phyloP scores from a whole-genome alignment of 2,797 vertebrate species.

The Discoglossus pictus region DNA sequence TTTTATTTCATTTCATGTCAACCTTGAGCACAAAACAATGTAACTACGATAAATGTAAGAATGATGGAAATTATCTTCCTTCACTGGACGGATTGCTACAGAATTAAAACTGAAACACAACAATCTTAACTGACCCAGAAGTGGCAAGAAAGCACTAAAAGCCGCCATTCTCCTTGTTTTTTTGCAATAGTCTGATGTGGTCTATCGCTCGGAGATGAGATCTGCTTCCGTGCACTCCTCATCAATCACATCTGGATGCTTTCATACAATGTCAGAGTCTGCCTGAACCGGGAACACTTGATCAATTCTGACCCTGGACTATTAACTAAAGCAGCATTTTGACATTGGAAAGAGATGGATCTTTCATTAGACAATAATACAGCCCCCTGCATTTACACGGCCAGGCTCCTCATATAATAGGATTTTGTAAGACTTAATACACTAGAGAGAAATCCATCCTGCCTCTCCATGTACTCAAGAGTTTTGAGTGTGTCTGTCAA shows the following conservation, averaged over 20 bases:
- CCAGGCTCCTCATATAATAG: background rate
- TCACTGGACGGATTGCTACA: too few relatives aligned
- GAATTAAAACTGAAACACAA: too few relatives aligned
- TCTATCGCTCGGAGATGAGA: background rate
- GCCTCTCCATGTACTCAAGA: too few relatives aligned
- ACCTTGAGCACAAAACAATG: too few relatives aligned
- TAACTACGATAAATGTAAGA: too few relatives aligned
- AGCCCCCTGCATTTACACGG: conserved; percentile 8
- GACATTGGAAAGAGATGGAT: conserved; percentile 24
- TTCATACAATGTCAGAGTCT: conserved; percentile 5
- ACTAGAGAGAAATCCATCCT: background rate
- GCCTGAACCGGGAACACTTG: conserved; percentile 10
- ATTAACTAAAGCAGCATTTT: conserved; percentile 13
- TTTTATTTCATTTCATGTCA: too few relatives aligned
- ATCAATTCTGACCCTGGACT: conserved; percentile 23
- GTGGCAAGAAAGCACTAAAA: too few relatives aligned
- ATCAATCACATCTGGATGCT: conserved; percentile 1
- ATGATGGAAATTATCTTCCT: too few relatives aligned
- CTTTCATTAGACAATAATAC: conserved; percentile 11
- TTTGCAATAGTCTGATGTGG: too few relatives aligned
- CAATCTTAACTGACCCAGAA: too few relatives aligned
- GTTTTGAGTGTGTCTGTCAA: too few relatives aligned
- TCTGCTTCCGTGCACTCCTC: background rate
- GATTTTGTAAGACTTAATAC: conserved; percentile 1
- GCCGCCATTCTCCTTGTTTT: too few relatives aligned